These are phyloP conservation scores for Toxonevra muliebris DNA, from an alignment of 2,888 invertebrate genomes.

Conservation along the genomic window DNA sequence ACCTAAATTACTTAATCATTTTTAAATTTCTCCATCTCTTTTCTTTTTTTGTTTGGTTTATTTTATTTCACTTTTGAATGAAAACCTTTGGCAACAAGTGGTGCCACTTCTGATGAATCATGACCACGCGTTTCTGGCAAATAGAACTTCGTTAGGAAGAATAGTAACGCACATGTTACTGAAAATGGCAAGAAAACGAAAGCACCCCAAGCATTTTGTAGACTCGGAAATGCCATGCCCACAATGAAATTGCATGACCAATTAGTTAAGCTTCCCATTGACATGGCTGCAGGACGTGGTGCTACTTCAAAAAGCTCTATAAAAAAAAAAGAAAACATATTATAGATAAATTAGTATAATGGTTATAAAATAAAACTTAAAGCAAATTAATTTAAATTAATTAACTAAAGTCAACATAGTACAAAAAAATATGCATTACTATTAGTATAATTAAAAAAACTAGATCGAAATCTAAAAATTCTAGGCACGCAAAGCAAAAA, in stretches of 20 bases:
- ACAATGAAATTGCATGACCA: slow-evolving; percentile 91
- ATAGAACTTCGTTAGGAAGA: slow-evolving; percentile 69
- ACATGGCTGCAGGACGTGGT: slow-evolving; percentile 86
- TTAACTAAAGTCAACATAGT: no score
- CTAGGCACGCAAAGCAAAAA: no score
- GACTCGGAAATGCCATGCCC: slow-evolving; percentile 78
- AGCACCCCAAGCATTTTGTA: slow-evolving; percentile 73
- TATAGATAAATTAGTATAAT: not conserved
- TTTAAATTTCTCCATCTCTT: no score
- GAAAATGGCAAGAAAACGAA: slow-evolving; percentile 82
- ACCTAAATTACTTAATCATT: no score
- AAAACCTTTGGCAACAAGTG: slow-evolving; percentile 72
- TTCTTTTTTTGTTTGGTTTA: no score
- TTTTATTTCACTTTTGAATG: slow-evolving; percentile 62
- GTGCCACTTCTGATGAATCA: slow-evolving; percentile 72
- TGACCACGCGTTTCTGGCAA: slow-evolving; percentile 81
- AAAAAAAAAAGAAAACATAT: slow-evolving; percentile 46
- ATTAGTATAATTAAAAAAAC: no score
- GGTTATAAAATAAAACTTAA: slow-evolving; percentile 5
- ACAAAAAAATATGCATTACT: no score
- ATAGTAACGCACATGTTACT: slow-evolving; percentile 58
- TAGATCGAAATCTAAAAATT: no score
- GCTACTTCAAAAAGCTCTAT: slow-evolving; percentile 84
- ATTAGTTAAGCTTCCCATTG: slow-evolving; percentile 84
- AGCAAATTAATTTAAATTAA: slow-evolving; percentile 2